Evolutionary conservation across 1,140 invertebrate genomes (phyloP).

Genomic region (Lucilia cuprina): DNA sequence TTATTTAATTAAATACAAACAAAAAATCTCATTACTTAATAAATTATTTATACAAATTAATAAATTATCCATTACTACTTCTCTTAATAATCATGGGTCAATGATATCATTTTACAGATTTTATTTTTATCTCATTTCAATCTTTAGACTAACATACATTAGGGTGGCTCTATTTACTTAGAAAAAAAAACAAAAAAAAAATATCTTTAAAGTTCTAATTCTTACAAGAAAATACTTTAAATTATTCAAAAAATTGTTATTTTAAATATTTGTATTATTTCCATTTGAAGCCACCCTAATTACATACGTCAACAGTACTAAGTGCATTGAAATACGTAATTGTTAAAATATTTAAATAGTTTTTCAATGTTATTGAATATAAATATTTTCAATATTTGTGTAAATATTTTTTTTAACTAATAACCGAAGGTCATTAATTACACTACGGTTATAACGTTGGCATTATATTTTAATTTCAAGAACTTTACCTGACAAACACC

Average conservation of each 20-base stretch:
- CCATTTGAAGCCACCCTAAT: no score
- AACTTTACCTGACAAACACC: no score
- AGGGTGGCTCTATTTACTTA: no score
- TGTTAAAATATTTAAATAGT: neutral
- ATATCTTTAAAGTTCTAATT: no score
- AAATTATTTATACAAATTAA: neutral
- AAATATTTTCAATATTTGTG: no score
- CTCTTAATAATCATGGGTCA: constrained; percentile 13
- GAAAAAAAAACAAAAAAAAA: no score
- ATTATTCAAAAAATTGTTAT: no score
- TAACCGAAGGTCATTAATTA: neutral
- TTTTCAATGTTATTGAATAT: neutral
- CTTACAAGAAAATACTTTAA: no score
- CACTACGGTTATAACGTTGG: no score
- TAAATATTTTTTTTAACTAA: neutral
- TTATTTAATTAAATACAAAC: neutral
- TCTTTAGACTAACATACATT: neutral
- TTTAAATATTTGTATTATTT: no score
- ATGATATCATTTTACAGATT: constrained; percentile 16
- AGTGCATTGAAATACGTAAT: neutral
- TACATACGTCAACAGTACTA: neutral
- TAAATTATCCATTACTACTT: constrained; percentile 24
- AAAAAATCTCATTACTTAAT: neutral
- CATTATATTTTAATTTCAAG: no score
- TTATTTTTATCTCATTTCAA: neutral